These are phyloP conservation scores for Maconellicoccus hirsutus DNA, from an alignment of 1,140 invertebrate species.

Conservation along the genomic window DNA sequence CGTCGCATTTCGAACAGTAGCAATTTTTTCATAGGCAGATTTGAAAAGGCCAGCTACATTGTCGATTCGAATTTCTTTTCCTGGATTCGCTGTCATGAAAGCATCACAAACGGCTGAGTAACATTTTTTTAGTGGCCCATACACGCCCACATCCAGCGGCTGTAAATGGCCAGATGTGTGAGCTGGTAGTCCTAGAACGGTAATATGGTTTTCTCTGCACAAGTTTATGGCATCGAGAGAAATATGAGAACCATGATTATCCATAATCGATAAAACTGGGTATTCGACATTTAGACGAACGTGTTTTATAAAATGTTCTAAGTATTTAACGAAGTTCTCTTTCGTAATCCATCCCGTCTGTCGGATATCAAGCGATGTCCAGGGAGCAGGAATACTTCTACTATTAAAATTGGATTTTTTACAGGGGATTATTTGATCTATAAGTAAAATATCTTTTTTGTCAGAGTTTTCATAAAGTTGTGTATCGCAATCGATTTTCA, in stretches of 20 bases:
- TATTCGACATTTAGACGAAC: neutral
- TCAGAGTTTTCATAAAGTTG: no score
- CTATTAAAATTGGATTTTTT: no score
- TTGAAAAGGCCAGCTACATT: slow-evolving; percentile 17
- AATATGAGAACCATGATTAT: slow-evolving; percentile 21
- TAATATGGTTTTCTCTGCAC: neutral
- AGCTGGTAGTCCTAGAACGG: slow-evolving; percentile 11
- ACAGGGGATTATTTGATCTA: no score
- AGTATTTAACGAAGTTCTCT: slow-evolving; percentile 29
- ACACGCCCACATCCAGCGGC: slow-evolving; percentile 31
- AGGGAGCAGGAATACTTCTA: no score
- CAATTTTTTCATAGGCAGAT: slow-evolving; percentile 21
- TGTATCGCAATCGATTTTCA: no score
- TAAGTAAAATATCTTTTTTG: no score
- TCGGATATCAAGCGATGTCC: no score
- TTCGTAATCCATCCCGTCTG: slow-evolving; percentile 33
- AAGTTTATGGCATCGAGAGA: slow-evolving; percentile 4
- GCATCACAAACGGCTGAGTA: neutral
- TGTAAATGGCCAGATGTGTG: slow-evolving; percentile 22
- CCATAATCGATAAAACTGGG: slow-evolving; percentile 23
- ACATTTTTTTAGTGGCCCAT: slow-evolving; percentile 37
- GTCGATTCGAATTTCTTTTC: neutral
- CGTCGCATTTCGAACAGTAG: slow-evolving; percentile 22
- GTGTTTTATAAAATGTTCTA: slow-evolving; percentile 25
- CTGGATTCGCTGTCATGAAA: neutral